Conservation (phyloP, 2,888 invertebrate species). For the Leucophenga maculata region DNA sequence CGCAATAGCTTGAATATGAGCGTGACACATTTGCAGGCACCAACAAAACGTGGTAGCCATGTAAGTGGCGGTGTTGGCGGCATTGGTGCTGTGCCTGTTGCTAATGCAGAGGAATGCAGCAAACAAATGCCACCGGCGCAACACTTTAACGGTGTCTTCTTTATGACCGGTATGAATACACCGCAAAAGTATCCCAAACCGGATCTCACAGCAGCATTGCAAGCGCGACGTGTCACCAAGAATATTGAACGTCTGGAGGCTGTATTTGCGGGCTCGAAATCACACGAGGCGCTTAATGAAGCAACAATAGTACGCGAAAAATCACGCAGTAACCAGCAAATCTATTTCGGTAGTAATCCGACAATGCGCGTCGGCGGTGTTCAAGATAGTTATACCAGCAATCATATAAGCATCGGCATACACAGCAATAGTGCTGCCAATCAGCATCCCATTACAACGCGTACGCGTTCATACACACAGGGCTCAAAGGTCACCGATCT, state of each 20-base stretch:
- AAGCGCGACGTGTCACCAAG: constrained; percentile 79
- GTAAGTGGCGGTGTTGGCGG: constrained; percentile 34
- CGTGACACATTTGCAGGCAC: neutral
- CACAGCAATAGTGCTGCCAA: constrained; percentile 75
- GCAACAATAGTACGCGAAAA: constrained; percentile 77
- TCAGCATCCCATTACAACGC: constrained; percentile 66
- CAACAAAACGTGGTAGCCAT: constrained; percentile 39
- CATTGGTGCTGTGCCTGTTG: constrained; percentile 38
- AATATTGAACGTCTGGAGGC: constrained; percentile 84
- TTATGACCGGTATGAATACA: constrained; percentile 74
- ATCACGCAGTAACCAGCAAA: constrained; percentile 68
- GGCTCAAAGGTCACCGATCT: constrained; percentile 80
- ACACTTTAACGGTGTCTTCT: constrained; percentile 77
- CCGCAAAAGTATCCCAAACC: constrained; percentile 72
- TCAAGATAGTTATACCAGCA: constrained; percentile 73
- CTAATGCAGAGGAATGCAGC: constrained; percentile 18
- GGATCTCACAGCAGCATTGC: constrained; percentile 74
- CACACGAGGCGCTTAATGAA: constrained; percentile 75
- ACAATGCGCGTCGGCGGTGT: constrained; percentile 55
- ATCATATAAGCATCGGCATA: constrained; percentile 62
- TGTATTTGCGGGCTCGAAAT: constrained; percentile 57
- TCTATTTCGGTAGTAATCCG: constrained; percentile 70
- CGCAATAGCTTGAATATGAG: constrained; percentile 52
- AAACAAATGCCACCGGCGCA: constrained; percentile 67
- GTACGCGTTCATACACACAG: constrained; percentile 71